Conservation (phyloP, 2,888 invertebrate genomes). For the Axea sp. region DNA sequence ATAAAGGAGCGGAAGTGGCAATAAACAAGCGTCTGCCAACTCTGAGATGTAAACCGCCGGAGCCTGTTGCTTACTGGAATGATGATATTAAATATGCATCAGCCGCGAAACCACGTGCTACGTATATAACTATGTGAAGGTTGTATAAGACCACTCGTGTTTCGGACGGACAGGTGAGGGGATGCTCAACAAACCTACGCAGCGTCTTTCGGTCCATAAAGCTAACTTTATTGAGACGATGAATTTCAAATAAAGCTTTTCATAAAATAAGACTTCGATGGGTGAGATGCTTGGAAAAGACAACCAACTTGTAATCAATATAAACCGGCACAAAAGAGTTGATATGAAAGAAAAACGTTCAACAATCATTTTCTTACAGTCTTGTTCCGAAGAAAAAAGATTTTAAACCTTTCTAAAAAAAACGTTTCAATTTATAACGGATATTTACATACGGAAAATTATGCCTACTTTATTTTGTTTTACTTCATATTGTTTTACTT, state of each 20-base stretch:
- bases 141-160: slow-evolving; percentile 2
- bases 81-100: slow-evolving; percentile 75
- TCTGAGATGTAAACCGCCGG: slow-evolving; percentile 40
- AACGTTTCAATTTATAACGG: too few species aligned
- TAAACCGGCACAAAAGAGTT: too few species aligned
- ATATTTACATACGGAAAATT: too few species aligned
- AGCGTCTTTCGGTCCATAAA: slow-evolving; percentile 60
- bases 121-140: slow-evolving; percentile 13
- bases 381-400: too few species aligned
- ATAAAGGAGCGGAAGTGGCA: slow-evolving; percentile 15
- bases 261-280: slow-evolving; percentile 71
- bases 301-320: too few species aligned
- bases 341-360: too few species aligned
- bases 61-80: slow-evolving; percentile 65
- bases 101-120: slow-evolving; percentile 54
- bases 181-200: neutral
- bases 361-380: too few species aligned
- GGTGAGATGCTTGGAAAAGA: neutral
- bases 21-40: slow-evolving; percentile 43
- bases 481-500: too few species aligned
- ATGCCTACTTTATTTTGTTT: too few species aligned
- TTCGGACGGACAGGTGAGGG: neutral
- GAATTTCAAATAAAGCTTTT: slow-evolving; percentile 72
- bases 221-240: slow-evolving; percentile 73
- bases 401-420: too few species aligned